phyloP scores from a whole-genome alignment of 2,113 vertebrate genomes.

The Amia ocellicauda region DNA sequence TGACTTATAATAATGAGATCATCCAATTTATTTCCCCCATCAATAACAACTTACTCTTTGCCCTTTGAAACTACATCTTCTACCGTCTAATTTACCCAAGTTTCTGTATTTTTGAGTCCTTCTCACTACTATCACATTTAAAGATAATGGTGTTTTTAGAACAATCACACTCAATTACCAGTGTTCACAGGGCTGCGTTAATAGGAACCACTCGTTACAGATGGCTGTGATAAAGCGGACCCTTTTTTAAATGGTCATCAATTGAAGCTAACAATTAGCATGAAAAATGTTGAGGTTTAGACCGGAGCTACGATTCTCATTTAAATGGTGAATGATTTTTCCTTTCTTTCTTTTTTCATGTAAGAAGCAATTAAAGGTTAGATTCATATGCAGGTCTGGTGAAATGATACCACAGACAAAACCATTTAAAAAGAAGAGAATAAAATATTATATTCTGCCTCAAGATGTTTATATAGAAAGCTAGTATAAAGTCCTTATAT shows the following conservation, averaged over 20 bases:
- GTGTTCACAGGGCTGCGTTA: slow-evolving; percentile 40
- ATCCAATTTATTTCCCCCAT: too few relatives aligned
- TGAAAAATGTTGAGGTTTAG: slow-evolving; percentile 27
- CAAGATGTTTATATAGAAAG: too few relatives aligned
- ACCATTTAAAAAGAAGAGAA: background rate
- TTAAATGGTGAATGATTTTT: slow-evolving; percentile 24
- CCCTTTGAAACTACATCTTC: slow-evolving; percentile 54
- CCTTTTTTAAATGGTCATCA: slow-evolving; percentile 39
- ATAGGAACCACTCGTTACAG: slow-evolving; percentile 23
- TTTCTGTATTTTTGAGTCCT: slow-evolving; percentile 17
- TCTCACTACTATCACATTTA: slow-evolving; percentile 47
- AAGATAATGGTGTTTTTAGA: slow-evolving; percentile 37
- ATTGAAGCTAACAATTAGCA: slow-evolving; percentile 31
- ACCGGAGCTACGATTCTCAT: slow-evolving; percentile 16
- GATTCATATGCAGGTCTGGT: slow-evolving; percentile 39
- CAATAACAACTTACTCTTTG: too few relatives aligned
- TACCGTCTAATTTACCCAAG: slow-evolving; percentile 52
- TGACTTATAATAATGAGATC: too few relatives aligned
- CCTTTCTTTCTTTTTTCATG: slow-evolving; percentile 33
- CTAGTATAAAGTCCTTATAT: too few relatives aligned
- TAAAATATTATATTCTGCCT: too few relatives aligned
- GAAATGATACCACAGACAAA: slow-evolving; percentile 10
- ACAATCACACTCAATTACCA: slow-evolving; percentile 50
- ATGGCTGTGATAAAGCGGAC: slow-evolving; percentile 40
- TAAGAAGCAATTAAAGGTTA: slow-evolving; percentile 54